Evolutionary conservation across 2,113 vertebrate genomes (phyloP), one percentile per base, ranked within the genome.

Genomic region (Brachypodius melanocephalos): DNA sequence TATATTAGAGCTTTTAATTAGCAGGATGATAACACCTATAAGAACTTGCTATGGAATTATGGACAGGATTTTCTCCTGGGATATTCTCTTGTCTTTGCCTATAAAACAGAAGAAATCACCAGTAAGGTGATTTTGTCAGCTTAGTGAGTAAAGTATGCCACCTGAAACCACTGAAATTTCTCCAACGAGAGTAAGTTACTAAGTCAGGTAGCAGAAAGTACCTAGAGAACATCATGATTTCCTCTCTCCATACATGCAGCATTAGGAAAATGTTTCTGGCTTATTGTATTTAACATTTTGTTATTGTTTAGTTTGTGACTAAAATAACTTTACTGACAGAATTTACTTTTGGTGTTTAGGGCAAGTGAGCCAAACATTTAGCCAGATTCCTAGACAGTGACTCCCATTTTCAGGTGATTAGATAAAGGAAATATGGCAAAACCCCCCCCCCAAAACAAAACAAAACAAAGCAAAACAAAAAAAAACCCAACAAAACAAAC

Each of bases 161-260:
- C 5, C 26, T 85, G 40, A 90, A 89, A 45, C 36, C 17, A 42
- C 5, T 21, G 32, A 78, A 62, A 71, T 2, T 57, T 77, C 17
- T 75, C 63, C 57, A 61, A 45, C 18, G 52, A 28, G 15, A 54
- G 3, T 34, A 48, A 62, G 13, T 68, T 46, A 28, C 45, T 61
- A 28, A 67, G 11, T 36, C 5, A 4, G 9, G 3, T 12, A 88
- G 32, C 22, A 69, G 18, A 55, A 38, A 71, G 11, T 42, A 62
- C 7, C 12, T 32, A 29, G 20, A 34, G 5, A 28, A 1, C 9
- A 15, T 29, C 0, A 0, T 5, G 10, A 43, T 58, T 77, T 78
- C 11, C 6, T 73, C 8, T 21, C 36, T 83, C 45, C 16, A 8
- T 15, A 24, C 1, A 18, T 13, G 9, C 26, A 63, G 4, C 7